Evolutionary conservation across 1,140 invertebrate species (phyloP), one percentile per base, ranked within the genome.

Genomic region (Teleopsis dalmanni): DNA sequence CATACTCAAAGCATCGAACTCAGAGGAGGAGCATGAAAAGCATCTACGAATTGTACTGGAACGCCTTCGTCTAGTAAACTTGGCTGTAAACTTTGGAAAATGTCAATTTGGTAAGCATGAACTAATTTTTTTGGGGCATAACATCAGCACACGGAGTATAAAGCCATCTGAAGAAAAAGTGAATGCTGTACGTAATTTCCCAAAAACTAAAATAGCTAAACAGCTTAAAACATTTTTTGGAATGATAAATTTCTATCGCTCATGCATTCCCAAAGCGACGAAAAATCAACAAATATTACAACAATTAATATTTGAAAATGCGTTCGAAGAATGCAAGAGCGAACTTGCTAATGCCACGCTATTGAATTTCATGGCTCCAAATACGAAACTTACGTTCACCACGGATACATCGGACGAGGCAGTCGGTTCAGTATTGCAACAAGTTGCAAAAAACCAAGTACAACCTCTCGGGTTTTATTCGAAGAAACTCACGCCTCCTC

Each of bases 1-100:
- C 54, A 68, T 81, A 21, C 56, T 79, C 3, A 56, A 79, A 5
- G 73, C 23, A 35, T 72, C 60, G 0, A 50, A 45, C 34, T 43
- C 41, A 19, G 45, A 45, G 14, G 51, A 62, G 31, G 55, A 70
- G 43, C 70, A 73, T 48, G 8, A 41, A 0, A 2, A 45, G 22
- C 59, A 70, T 40, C 45, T 65, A 11, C 26, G 51, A 10, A 21
- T 38, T 14, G 23, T 64, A 4, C 60, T 62, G 21, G 11, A 44
- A 13, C 35, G 58, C 14, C 37, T 60, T 9, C 21, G 25, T 22
- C 27, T 60, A 16, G 48, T 56, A 27, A 59, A n/a, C 11, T 18
- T 65, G 5, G 26, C 56, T 3, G 54, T 64, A 13, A 62, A 65
- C 23, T n/a, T 19, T 16, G 18, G 23, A 50, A 63, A 71, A 55